Evolutionary conservation across 2,888 invertebrate genomes (phyloP).

Genomic region (Sepioteuthis lessoniana): DNA sequence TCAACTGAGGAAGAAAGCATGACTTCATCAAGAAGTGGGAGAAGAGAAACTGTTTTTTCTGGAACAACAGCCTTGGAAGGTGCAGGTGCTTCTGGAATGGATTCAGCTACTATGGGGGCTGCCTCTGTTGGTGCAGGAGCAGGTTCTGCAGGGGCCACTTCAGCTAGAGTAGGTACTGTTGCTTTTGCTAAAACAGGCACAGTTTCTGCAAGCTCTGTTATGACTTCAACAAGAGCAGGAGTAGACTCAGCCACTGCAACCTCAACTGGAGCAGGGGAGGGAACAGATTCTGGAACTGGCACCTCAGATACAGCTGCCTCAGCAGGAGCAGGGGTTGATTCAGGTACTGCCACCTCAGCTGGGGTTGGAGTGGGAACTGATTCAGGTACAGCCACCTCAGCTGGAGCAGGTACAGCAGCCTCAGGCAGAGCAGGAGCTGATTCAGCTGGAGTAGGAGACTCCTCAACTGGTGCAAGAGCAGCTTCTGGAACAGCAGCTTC

Average conservation of each 20-base stretch:
- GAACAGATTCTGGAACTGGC: too few relatives aligned
- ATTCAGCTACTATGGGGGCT: not conserved
- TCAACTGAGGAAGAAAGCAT: not conserved
- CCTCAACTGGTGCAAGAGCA: not conserved
- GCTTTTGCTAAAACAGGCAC: not conserved
- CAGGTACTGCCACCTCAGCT: not conserved
- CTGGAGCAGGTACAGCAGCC: not conserved
- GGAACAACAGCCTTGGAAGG: not conserved
- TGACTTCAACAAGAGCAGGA: not conserved
- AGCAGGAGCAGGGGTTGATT: not conserved
- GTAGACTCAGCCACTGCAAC: too few relatives aligned
- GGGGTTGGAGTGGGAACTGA: not conserved
- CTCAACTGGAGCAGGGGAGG: too few relatives aligned
- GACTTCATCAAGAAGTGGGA: conserved; percentile 12
- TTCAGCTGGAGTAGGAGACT: not conserved
- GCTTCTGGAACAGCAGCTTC: not conserved
- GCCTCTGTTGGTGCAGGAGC: not conserved
- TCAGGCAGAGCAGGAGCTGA: not conserved
- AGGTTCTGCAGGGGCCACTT: not conserved
- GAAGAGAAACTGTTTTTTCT: not conserved
- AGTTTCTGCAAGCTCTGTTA: not conserved
- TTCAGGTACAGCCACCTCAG: not conserved
- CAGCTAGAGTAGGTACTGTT: too few relatives aligned
- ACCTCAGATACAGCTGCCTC: not conserved
- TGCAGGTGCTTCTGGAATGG: not conserved